Evolutionary conservation across 2,797 vertebrate genomes (phyloP).

Genomic region (Silurus lanzhouensis): DNA sequence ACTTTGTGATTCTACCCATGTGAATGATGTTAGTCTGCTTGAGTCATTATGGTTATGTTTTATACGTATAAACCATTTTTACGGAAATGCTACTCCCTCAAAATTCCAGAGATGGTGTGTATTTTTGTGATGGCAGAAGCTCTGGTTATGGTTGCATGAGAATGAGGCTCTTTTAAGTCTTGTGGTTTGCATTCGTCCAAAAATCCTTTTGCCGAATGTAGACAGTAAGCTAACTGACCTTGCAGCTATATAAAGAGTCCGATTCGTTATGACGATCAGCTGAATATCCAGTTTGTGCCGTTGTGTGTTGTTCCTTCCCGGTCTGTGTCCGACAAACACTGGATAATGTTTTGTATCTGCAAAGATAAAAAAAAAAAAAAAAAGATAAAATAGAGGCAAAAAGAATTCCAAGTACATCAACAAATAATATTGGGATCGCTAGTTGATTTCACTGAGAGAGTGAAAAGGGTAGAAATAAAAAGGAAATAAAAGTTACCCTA

Average conservation of each 20-base stretch:
- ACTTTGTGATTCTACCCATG: background rate
- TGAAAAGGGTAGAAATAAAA: slow-evolving; percentile 7
- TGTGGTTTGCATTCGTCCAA: slow-evolving; percentile 26
- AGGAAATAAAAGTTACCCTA: slow-evolving; percentile 56
- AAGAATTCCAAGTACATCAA: slow-evolving; percentile 6
- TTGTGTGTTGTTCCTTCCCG: slow-evolving; percentile 94
- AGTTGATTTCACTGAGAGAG: slow-evolving; percentile 3
- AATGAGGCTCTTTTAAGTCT: slow-evolving; percentile 13
- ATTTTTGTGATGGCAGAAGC: slow-evolving; percentile 9
- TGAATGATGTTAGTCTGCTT: background rate
- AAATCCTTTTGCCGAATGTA: background rate
- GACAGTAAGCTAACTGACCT: slow-evolving; percentile 76
- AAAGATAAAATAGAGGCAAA: background rate
- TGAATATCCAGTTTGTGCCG: slow-evolving; percentile 97
- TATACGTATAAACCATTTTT: background rate
- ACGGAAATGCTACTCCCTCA: slow-evolving; percentile 9
- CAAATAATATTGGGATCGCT: slow-evolving; percentile 6
- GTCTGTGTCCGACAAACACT: slow-evolving; percentile 97
- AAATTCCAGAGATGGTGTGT: background rate
- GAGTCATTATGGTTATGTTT: background rate
- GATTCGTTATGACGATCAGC: slow-evolving; percentile 93
- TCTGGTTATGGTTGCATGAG: slow-evolving; percentile 11
- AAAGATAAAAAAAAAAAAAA: slow-evolving; percentile 2
- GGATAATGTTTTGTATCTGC: slow-evolving; percentile 98
- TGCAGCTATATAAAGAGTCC: slow-evolving; percentile 92